Evolutionary conservation across 2,113 vertebrate species (phyloP), one percentile per base, ranked within the genome.

Genomic region (Oryzias celebensis): DNA sequence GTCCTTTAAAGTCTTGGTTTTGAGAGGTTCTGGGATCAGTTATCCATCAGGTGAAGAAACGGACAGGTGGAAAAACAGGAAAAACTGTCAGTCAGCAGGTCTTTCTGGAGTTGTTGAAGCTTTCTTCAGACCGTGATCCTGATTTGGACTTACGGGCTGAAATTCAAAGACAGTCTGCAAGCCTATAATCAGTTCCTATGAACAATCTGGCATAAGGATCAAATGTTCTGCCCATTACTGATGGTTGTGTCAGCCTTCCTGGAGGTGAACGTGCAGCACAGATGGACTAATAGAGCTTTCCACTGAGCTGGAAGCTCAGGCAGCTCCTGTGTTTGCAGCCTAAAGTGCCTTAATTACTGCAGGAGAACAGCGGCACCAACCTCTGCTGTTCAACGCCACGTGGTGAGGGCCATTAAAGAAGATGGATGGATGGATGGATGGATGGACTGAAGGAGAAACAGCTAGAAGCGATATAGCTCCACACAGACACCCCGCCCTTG

Each of bases 331-430:
- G 70, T 51, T 53, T 45, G 65, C 59, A 17, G 61, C 68, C 73
- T 81, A 88, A 86, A 83, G 87, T 77, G 87, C 87, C 86, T 91
- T 91, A 91, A 92, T 92, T 91, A 91, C 85, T 77, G 78, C 68
- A 73, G 31, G 85, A 82, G 84, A 84, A 85, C 67, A 15, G 77
- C 73, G 36, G 78, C 70, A 75, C 69, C 82, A 77, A 75, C 64
- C 81, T 78, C 66, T 72, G 52, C 31, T 55, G 58, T 80, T 81
- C 65, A 68, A 66, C 5, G 51, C 66, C 85, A 75, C 52, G 61
- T 76, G 77, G 77, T 75, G 75, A 68, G 46, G 81, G 75, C 88
- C 87, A 90, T 92, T 91, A 90, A 87, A 90, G 78, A 84, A 80
- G 60, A 51, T 43, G 45, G 45, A 59, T 60, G 28, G 58, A 61